Percentiles rank a stretch among this genome's conserved stretches.
These are phyloP conservation scores for Aporrectodea caliginosa DNA, from an alignment of 1,140 invertebrate species.

Conservation along the genomic window DNA sequence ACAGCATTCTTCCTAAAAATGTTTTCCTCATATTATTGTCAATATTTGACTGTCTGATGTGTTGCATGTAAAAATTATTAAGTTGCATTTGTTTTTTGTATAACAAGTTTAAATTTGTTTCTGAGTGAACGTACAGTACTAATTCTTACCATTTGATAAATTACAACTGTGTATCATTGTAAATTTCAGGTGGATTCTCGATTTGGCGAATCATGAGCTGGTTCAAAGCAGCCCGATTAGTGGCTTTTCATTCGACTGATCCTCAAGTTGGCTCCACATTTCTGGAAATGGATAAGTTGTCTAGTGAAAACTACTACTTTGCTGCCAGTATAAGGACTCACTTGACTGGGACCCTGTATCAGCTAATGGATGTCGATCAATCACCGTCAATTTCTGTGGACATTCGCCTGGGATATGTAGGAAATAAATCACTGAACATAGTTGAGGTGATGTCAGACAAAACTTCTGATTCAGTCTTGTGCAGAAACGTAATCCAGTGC, in stretches of 20 bases:
- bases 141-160: too few species aligned
- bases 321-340: conserved; percentile 3
- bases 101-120: too few species aligned
- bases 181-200: too few species aligned
- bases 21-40: too few species aligned
- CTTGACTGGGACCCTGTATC: conserved; percentile 4
- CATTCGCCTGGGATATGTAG: conserved; percentile 26
- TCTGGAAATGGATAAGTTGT: conserved; percentile 21
- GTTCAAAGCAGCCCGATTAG: too few species aligned
- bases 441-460: conserved; percentile 16
- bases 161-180: too few species aligned
- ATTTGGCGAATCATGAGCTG: too few species aligned
- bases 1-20: too few species aligned
- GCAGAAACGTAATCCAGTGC: conserved; percentile 27
- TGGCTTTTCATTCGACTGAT: conserved; percentile 10
- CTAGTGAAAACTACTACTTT: conserved; percentile 13
- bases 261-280: conserved; percentile 8
- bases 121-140: too few species aligned
- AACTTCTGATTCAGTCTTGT: conserved; percentile 9
- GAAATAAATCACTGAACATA: conserved; percentile 30
- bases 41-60: too few species aligned
- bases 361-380: neutral
- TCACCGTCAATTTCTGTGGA: neutral
- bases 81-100: too few species aligned
- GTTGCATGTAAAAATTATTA: too few species aligned